These are phyloP conservation scores for Sphenodon punctatus DNA, from an alignment of 2,797 vertebrate species.

Conservation along the genomic window DNA sequence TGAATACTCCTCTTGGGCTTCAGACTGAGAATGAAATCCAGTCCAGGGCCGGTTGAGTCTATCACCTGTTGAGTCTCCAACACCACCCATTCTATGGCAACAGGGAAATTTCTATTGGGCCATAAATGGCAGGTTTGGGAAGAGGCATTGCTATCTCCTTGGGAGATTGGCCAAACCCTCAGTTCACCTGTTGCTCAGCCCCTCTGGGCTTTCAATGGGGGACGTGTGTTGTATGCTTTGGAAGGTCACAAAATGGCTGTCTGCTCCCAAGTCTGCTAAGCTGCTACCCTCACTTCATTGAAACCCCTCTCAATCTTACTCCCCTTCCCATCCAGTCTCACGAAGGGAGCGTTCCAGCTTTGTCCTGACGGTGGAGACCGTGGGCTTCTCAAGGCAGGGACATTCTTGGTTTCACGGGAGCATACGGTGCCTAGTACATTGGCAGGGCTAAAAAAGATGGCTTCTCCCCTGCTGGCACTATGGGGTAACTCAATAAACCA, in stretches of 20 bases:
- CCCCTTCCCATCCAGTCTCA: background rate
- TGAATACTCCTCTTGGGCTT: no score
- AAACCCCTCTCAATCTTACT: background rate
- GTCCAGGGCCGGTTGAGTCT: no score
- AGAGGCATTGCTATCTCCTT: background rate
- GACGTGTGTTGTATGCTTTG: accelerated
- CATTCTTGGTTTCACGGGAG: background rate
- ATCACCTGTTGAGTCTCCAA: background rate
- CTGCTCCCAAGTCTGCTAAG: accelerated
- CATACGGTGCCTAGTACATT: background rate
- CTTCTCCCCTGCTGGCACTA: background rate
- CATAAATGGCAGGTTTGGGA: background rate
- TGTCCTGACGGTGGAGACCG: background rate
- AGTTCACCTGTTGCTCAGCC: no score
- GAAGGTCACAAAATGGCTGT: background rate
- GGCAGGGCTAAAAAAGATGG: background rate
- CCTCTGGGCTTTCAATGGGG: accelerated
- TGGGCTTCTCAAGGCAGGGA: background rate
- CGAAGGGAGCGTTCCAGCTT: background rate
- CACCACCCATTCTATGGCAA: background rate
- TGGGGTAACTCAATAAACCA: background rate
- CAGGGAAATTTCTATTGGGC: accelerated
- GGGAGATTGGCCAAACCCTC: background rate
- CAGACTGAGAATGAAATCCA: no score
- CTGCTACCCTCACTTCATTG: background rate